Base-by-base conservation (phyloP, 1,140 invertebrate species). In the Ganaspis sp. region DNA sequence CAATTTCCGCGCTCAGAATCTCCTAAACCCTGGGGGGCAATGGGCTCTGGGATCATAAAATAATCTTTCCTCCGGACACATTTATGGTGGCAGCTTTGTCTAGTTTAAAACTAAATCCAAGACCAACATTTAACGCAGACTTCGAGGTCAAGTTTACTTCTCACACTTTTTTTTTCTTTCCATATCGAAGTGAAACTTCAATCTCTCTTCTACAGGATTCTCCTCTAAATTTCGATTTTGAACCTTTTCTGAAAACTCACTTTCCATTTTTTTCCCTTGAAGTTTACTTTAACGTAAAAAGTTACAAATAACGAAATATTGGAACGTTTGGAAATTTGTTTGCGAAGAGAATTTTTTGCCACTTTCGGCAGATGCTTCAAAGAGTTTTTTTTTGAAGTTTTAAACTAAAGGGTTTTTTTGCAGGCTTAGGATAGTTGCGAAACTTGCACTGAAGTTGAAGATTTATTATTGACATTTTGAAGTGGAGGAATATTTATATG, bases 21-120 rank as follows among this genome's bases (percentile, higher is more conserved):
- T 2, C 6, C 26, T n/a, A 42, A n/a, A 5, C 53, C n/a, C 15
- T 34, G 8, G 3, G 34, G 17, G n/a, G 11, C 71, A 40, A 29
- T 21, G 29, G 17, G 53, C 37, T 58, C 73, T 37, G 64, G 38
- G 15, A 72, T 72, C 81, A 76, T 85, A 84, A 85, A 85, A 76
- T 73, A 74, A 71, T 45, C 71, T 70, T 58, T 19, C 70, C 73
- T 29, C 15, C 81, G 85, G 84, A 86, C 84, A 86, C 81, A 86
- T 87, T 87, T 86, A 87, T 87, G 85, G 82, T 81, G 77, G 77
- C 70, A 72, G 76, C 84, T 85, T 86, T 86, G 85, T 85, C 80
- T 86, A 82, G 73, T 69, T 54, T 73, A 73, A 45, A 49, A 49
- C 15, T 49, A 49, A 49, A 49, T 49, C 45, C 45, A 49, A 49